Evolutionary conservation across 1,140 invertebrate species (phyloP).

Genomic region (Magallana gigas): DNA sequence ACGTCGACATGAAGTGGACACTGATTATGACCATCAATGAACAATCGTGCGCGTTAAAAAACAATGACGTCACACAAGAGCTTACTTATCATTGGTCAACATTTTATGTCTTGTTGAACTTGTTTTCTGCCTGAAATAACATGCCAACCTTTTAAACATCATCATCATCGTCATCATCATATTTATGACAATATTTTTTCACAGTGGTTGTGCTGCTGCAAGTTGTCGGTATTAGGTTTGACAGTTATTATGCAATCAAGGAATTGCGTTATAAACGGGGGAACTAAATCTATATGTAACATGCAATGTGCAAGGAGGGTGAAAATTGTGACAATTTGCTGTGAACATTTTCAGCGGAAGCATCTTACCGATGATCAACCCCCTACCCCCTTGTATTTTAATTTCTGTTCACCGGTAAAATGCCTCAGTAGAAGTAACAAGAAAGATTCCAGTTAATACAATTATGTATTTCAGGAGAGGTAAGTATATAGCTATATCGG

Average conservation of each 20-base stretch:
- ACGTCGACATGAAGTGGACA: no score
- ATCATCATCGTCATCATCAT: no score
- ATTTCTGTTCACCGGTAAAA: background rate
- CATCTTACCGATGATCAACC: background rate
- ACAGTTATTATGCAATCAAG: background rate
- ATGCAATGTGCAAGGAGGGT: background rate
- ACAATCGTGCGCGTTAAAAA: no score
- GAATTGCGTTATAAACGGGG: background rate
- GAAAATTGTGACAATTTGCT: background rate
- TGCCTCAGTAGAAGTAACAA: slow-evolving; percentile 1
- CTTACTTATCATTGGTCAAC: slow-evolving; percentile 7
- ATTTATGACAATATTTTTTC: no score
- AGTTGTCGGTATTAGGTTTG: no score
- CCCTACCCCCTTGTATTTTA: background rate
- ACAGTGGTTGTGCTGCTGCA: no score
- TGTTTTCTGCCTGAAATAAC: slow-evolving; percentile 10
- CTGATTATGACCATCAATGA: no score
- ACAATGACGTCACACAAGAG: slow-evolving; percentile 3
- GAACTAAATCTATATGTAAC: background rate
- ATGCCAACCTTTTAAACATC: background rate
- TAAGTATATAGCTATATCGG: background rate
- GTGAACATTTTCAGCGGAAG: background rate
- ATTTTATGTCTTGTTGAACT: slow-evolving; percentile 26
- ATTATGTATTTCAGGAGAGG: background rate
- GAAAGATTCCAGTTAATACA: background rate